Conservation (phyloP, 2,888 invertebrate species). For the Coenonympha arcania region DNA sequence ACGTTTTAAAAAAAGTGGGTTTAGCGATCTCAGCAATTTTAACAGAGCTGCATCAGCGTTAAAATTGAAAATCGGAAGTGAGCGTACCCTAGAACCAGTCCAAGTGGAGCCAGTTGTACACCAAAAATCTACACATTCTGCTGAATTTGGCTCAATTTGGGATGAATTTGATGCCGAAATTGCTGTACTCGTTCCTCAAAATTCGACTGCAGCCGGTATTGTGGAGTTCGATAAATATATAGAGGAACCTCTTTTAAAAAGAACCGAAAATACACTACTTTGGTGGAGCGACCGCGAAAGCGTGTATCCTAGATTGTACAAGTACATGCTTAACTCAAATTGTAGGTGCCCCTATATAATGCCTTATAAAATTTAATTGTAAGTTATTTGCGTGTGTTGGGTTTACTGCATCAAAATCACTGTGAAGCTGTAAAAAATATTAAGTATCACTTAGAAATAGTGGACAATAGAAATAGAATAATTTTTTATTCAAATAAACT, state of each 20-base stretch:
- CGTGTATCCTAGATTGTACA: conserved; percentile 21
- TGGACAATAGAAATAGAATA: no score
- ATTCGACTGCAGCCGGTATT: conserved; percentile 27
- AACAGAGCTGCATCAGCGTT: conserved; percentile 17
- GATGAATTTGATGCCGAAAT: conserved; percentile 25
- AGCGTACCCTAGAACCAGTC: background rate
- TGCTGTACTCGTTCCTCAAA: conserved; percentile 16
- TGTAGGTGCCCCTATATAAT: no score
- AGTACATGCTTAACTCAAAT: conserved; percentile 17
- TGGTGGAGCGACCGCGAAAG: conserved; percentile 24
- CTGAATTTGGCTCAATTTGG: conserved; percentile 19
- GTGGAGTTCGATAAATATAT: conserved; percentile 27
- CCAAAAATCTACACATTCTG: no score
- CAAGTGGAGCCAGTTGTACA: background rate
- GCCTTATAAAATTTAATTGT: no score
- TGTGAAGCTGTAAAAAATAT: no score
- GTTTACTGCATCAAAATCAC: no score
- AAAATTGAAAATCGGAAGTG: conserved; percentile 17
- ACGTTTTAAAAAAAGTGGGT: conserved; percentile 7
- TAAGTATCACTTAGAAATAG: no score
- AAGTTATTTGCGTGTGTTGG: no score
- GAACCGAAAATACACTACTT: conserved; percentile 19
- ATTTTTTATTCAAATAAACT: no score
- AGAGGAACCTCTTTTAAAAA: conserved; percentile 18
- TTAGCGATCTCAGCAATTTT: conserved; percentile 9